Base-by-base conservation (phyloP, 2,797 vertebrate genomes). In the Gambusia yucatana region DNA sequence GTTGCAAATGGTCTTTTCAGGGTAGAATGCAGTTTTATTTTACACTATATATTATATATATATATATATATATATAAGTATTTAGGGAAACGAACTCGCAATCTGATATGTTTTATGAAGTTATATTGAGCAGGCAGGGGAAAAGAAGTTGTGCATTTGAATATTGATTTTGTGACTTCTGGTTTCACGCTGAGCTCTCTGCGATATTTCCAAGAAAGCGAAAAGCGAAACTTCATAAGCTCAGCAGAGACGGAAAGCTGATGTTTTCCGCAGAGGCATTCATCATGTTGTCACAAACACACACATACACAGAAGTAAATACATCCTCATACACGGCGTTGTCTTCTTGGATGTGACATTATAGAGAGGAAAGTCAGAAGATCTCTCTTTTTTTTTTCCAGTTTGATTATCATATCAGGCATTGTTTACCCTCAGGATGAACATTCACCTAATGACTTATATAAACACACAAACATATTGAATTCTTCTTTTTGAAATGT, bases 401-500 rank as follows among this genome's bases (percentile, higher is more conserved):
- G 80, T 76, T 78, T 78, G 75, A 81, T 39, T 63, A 48, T 84
- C 43, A 72, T 78, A 71, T 86, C 80, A 86, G 83, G 52, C 76
- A 47, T 52, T 73, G 67, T 72, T 85, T 78, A 82, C 82, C 79
- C 63, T 41, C 63, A 75, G 79, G 76, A 83, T 25, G 4, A 78
- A 79, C 80, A 80, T 72, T 33, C 57, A 72, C 44, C 81, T 84
- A 69, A 81, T 77, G 41, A 77, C 78, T 48, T 61, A 50, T 77
- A 28, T 69, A 33, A 47, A 69, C 3, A n/a, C n/a, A 9, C 4
- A 63, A 47, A 47, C 13, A 13, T 36, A 55, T 77, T 78, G 73
- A 83, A 90, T 75, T 22, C 70, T 87, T 84, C 41, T 79, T 83
- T 84, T 88, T 81, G 71, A 89, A 84, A 80, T 82, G 83, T 84